Evolutionary conservation across 2,113 vertebrate genomes (phyloP), one percentile per base, ranked within the genome.

Genomic region (Scophthalmus maximus): DNA sequence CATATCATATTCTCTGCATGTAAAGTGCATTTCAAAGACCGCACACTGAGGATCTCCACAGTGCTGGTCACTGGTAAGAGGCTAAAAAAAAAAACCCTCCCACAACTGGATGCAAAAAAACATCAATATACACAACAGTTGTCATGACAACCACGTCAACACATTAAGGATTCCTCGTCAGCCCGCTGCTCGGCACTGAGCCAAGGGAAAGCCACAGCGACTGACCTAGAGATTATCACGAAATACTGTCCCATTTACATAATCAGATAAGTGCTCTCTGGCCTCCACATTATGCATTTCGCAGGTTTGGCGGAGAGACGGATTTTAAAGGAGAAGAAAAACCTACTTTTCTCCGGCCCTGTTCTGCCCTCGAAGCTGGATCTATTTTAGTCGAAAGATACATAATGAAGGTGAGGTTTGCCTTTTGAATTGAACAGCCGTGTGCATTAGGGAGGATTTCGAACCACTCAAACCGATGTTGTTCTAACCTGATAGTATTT

Each of bases 211-310:
- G 57, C 64, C 51, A 38, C 58, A 65, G 46, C 68, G 60, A 58
- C 66, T 36, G 71, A 44, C 66, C 44, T 29, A 15, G n/a, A 78
- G 66, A 81, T 80, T 78, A 82, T 80, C 58, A 67, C 60, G 61
- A 79, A 71, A 58, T 32, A 66, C 36, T 50, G 57, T 51, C 46
- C 4, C 2, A 73, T 84, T 84, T 87, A 76, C 73, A 83, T 86
- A 85, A 84, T 75, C 78, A 73, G 65, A 85, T 77, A 58, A 79
- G 62, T 30, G 38, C 46, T 73, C 26, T 68, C 51, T 55, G 67
- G 65, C 57, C 23, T 63, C 44, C 34, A 42, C 34, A 55, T 49
- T 67, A 36, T 57, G 49, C 52, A 42, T 64, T 59, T 73, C n/a
- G 20, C 51, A 34, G 56, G 30, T 70, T 69, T 47, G 12, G 44